Evolutionary conservation across 2,888 invertebrate species (phyloP).

Genomic region (Lepidocyrtoides sp.): DNA sequence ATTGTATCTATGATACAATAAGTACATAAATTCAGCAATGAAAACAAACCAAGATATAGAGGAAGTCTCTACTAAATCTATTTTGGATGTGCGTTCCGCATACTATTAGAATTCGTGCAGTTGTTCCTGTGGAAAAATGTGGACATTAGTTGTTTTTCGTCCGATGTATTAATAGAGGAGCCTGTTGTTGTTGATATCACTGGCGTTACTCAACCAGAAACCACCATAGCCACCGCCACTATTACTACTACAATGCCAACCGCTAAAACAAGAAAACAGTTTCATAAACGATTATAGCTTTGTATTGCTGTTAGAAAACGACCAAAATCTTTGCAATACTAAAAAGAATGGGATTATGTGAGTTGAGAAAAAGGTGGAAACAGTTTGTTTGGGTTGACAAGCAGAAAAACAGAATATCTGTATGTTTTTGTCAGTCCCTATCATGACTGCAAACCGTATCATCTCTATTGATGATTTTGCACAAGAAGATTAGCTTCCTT

Average conservation of each 20-base stretch:
- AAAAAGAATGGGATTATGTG: slow-evolving; percentile 1
- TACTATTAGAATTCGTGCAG: background rate
- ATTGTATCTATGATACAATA: background rate
- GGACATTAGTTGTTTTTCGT: background rate
- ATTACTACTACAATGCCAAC: slow-evolving; percentile 52
- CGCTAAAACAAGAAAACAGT: slow-evolving; percentile 70
- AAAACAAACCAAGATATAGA: background rate
- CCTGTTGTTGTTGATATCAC: background rate
- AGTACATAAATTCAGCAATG: background rate
- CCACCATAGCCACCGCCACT: too few species aligned
- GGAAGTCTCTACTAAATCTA: background rate
- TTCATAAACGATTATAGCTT: slow-evolving; percentile 75
- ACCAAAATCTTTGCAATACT: slow-evolving; percentile 19
- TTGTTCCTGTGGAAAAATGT: slow-evolving; percentile 34
- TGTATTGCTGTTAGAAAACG: slow-evolving; percentile 41
- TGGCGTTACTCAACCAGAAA: background rate
- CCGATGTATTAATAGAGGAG: slow-evolving; percentile 41
- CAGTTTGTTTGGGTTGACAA: background rate
- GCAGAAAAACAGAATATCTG: background rate
- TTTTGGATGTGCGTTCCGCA: too few species aligned
- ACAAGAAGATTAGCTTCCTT: slow-evolving; percentile 26
- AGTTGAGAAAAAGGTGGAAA: slow-evolving; percentile 17
- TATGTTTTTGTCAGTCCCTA: background rate
- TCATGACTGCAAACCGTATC: slow-evolving; percentile 65
- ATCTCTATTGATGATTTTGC: slow-evolving; percentile 36